A percentile compares a stretch with the other conserved stretches of the same genome.
Evolutionary conservation across 2,113 vertebrate species (phyloP).

Genomic region (Xyliphius kryptos): DNA sequence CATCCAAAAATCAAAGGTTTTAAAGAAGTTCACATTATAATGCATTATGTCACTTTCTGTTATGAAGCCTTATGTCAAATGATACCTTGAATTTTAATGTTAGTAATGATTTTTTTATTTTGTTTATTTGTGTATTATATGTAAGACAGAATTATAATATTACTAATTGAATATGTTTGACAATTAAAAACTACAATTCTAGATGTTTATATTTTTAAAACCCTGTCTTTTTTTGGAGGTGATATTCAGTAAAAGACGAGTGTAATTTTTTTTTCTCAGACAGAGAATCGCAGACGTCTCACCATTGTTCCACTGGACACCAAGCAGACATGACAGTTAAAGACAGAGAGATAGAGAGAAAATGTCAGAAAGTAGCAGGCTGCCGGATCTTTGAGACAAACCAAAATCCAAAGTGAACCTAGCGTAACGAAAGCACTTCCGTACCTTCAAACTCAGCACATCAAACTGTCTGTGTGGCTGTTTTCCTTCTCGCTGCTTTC

Average conservation of each 20-base stretch:
- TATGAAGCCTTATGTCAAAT: no score
- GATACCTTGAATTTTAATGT: no score
- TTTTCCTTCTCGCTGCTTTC: slow-evolving; percentile 22
- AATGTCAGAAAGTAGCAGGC: slow-evolving; percentile 19
- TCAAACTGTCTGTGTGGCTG: slow-evolving; percentile 30
- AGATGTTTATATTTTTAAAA: no score
- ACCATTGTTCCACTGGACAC: background rate
- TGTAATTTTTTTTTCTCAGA: no score
- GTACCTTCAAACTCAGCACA: slow-evolving; percentile 25
- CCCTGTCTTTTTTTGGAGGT: slow-evolving; percentile 19
- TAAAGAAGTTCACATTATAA: no score
- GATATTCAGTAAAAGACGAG: background rate
- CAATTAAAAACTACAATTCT: no score
- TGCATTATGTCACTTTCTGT: no score
- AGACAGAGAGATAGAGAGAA: slow-evolving; percentile 1
- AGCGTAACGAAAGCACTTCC: slow-evolving; percentile 26
- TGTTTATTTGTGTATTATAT: no score
- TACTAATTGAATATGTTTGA: no score
- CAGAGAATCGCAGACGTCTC: background rate
- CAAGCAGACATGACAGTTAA: background rate
- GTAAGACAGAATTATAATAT: no score
- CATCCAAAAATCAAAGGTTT: no score
- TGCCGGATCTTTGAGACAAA: slow-evolving; percentile 4
- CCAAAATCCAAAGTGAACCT: slow-evolving; percentile 18
- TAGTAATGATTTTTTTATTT: no score